These are phyloP conservation scores for Trileptium ribeirensis DNA, from an alignment of 2,888 invertebrate genomes.

Conservation along the genomic window DNA sequence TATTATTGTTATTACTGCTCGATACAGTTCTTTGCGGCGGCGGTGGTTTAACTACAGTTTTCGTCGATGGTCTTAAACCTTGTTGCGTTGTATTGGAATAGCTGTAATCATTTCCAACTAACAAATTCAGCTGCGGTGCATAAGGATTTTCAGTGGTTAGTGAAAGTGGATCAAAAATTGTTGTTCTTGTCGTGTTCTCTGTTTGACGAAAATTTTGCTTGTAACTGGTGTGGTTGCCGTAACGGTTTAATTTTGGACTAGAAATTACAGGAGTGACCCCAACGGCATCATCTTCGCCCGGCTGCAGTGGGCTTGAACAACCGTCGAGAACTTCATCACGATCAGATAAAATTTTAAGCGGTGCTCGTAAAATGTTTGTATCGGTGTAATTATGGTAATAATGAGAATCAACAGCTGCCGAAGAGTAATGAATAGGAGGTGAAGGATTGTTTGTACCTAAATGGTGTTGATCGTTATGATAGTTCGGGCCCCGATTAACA, in stretches of 20 bases:
- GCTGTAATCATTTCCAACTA: neutral
- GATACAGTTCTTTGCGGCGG: neutral
- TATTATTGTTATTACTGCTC: no score
- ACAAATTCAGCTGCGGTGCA: neutral
- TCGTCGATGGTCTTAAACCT: no score
- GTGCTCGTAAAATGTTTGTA: neutral
- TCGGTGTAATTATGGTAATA: neutral
- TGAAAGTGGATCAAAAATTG: no score
- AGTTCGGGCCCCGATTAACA: neutral
- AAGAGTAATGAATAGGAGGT: neutral
- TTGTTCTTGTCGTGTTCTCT: neutral
- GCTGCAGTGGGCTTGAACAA: neutral
- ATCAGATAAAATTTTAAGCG: slow-evolving; percentile 15
- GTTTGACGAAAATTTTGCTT: neutral
- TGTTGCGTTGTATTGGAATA: neutral
- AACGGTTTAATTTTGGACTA: neutral
- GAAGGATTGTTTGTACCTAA: neutral
- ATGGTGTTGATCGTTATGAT: no score
- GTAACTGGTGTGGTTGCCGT: neutral
- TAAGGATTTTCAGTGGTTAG: no score
- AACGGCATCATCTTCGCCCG: neutral
- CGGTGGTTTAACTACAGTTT: neutral
- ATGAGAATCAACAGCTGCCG: neutral
- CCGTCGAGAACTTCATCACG: slow-evolving; percentile 2
- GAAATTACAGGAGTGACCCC: neutral